Base-by-base conservation (phyloP, 1,140 invertebrate genomes). In the Drosophila nigrodunni region DNA sequence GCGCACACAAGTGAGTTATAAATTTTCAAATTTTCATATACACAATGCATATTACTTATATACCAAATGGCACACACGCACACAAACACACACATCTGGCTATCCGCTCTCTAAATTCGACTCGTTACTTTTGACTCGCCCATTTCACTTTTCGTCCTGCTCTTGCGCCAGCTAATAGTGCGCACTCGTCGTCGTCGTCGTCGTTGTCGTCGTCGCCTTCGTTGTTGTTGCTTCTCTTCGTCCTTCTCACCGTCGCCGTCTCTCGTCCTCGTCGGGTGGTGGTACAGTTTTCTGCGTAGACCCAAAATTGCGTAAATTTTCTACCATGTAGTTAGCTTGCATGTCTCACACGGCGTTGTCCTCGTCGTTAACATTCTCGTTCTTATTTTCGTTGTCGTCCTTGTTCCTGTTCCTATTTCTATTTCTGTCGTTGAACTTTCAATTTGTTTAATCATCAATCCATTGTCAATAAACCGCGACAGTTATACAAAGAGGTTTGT, bases 271-370 rank as follows among this genome's bases (percentile, higher is more conserved):
- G 43, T 90, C 85, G 86, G 81, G 81, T 90, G 85, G 85, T 90
- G 85, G 85, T 89, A 89, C 85, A 89, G 85, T 89, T 89, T 89
- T 89, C 85, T 89, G 81, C 75, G 86, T 90, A 78, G 69, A 71
- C 77, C 77, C 78, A 83, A 85, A 89, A 89, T 89, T 89, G 85
- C 85, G 85, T 89, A 89, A 89, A 89, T 90, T 85, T 89, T 74
- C 66, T 57, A 61, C 58, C 72, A 81, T 85, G 71, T 86, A 88
- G 85, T 89, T 89, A 43, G 61, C 77, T 88, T 55, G 83, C 77
- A 87, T 88, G 80, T 87, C 83, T 87, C 66, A 77, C 80, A 88
- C 82, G 55, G 80, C 76, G 55, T 61, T 85, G 78, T 80, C 61
- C 61, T 87, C 60, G 46, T 50, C 78, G 41, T 74, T 43, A 7